phyloP scores from a whole-genome alignment of 1,140 invertebrate species.

The Aethina tumida region DNA sequence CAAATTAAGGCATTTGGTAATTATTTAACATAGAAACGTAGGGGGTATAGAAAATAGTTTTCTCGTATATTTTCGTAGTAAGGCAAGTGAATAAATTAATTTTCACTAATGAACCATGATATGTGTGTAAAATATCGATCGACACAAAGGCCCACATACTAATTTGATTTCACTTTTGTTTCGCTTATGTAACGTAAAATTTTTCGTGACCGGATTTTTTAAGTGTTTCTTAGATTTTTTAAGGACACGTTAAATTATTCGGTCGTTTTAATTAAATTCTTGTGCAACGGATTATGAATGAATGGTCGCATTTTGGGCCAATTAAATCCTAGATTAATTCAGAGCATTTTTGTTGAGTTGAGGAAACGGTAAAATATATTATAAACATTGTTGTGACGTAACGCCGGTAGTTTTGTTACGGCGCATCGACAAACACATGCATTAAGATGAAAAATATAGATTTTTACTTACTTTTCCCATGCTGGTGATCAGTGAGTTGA shows the following conservation, averaged over 20 bases:
- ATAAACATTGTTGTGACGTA: too few relatives aligned
- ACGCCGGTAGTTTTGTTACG: too few relatives aligned
- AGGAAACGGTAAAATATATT: too few relatives aligned
- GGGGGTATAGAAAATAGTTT: conserved; percentile 1
- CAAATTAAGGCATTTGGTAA: too few relatives aligned
- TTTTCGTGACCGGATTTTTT: neutral
- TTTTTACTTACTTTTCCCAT: too few relatives aligned
- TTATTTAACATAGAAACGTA: conserved; percentile 6
- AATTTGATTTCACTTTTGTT: neutral
- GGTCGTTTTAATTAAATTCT: neutral
- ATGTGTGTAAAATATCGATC: conserved; percentile 2
- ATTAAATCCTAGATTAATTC: too few relatives aligned
- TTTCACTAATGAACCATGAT: neutral
- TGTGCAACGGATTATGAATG: neutral
- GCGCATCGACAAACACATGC: too few relatives aligned
- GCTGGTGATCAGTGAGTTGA: too few relatives aligned
- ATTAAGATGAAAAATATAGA: too few relatives aligned
- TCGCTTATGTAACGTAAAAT: neutral
- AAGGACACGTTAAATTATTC: neutral
- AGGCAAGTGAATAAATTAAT: neutral
- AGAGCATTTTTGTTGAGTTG: too few relatives aligned
- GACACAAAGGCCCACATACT: neutral
- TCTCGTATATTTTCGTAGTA: neutral
- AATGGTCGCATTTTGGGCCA: too few relatives aligned
- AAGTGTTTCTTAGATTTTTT: neutral